A percentile compares a stretch with the other conserved stretches of the same genome.
Evolutionary conservation across 2,888 invertebrate genomes (phyloP).

Genomic region (Drosophila lacicola): DNA sequence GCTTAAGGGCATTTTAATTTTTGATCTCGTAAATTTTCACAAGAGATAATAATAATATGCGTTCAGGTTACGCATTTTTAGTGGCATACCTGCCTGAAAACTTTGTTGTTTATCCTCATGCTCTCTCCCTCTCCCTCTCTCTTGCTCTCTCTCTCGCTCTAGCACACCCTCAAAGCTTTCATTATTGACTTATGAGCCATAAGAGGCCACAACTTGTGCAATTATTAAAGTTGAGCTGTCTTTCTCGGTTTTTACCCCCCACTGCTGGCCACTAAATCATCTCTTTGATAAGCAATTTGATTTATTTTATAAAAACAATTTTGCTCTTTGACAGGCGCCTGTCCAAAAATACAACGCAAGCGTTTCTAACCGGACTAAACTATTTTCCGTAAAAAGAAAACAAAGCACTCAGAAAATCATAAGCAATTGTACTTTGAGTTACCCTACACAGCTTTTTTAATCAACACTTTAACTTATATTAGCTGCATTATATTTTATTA

Average conservation of each 20-base stretch:
- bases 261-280: conserved; percentile 68
- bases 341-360: conserved; percentile 49
- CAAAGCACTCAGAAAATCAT: conserved; percentile 21
- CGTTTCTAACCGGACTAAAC: conserved; percentile 59
- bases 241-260: conserved; percentile 3
- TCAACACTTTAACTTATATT: not conserved
- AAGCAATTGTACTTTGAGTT: not conserved
- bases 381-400: conserved; percentile 60
- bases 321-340: conserved; percentile 67
- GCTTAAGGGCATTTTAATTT: conserved; percentile 78
- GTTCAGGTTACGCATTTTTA: conserved; percentile 74
- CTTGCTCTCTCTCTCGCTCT: not conserved
- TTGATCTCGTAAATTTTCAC: conserved; percentile 82
- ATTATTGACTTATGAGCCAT: conserved; percentile 78
- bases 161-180: conserved; percentile 19
- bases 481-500: not conserved
- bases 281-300: conserved; percentile 80
- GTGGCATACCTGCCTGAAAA: conserved; percentile 59
- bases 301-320: conserved; percentile 77
- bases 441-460: conserved; percentile 15
- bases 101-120: conserved; percentile 39
- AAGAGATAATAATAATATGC: conserved; percentile 81
- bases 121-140: not conserved
- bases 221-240: conserved; percentile 73
- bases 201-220: conserved; percentile 77